Evolutionary conservation across 2,888 invertebrate genomes (phyloP).

Genomic region (Leucophenga montana): DNA sequence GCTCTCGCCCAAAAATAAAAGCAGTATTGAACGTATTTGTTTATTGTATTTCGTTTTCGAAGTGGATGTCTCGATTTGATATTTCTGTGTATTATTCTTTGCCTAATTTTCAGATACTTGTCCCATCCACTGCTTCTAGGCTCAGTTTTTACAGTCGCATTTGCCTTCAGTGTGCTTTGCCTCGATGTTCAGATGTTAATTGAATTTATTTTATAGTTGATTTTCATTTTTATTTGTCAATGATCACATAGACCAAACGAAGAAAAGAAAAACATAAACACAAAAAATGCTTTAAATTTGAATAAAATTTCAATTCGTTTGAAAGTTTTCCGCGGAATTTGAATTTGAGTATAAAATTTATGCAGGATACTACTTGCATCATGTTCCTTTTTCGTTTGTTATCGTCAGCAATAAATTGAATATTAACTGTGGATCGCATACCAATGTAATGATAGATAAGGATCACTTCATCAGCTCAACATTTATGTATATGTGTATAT

Average conservation of each 20-base stretch:
- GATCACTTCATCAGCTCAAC: no score
- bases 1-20: no score
- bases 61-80: not conserved
- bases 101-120: slow-evolving; percentile 3
- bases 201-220: slow-evolving; percentile 15
- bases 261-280: not conserved
- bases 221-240: slow-evolving; percentile 9
- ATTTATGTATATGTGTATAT: no score
- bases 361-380: no score
- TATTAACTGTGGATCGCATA: no score
- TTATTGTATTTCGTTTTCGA: slow-evolving; percentile 5
- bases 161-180: no score
- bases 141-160: not conserved
- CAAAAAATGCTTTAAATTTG: not conserved
- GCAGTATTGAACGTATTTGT: not conserved
- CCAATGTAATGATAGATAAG: no score
- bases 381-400: no score
- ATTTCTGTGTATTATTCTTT: slow-evolving; percentile 9
- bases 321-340: slow-evolving; percentile 9
- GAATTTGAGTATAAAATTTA: no score
- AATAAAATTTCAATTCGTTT: slow-evolving; percentile 9
- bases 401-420: no score
- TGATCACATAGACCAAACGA: no score
- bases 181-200: not conserved
- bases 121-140: not conserved